phyloP scores from a whole-genome alignment of 1,140 invertebrate species.

The Cydia fagiglandana region DNA sequence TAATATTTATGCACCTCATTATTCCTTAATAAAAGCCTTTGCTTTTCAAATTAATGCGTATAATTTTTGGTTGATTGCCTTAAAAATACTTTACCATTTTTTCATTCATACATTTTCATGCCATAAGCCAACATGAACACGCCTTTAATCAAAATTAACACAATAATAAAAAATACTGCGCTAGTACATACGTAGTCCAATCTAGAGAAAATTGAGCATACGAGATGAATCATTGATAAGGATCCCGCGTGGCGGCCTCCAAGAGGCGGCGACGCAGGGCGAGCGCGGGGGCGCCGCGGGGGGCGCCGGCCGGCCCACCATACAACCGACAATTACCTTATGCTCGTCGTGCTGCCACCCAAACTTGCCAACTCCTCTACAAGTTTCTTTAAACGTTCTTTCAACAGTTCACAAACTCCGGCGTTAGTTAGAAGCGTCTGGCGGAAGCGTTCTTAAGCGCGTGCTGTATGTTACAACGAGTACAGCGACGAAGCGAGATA shows the following conservation, averaged over 20 bases:
- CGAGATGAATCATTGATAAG: slow-evolving; percentile 59
- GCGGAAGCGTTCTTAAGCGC: slow-evolving; percentile 70
- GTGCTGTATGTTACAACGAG: slow-evolving; percentile 71
- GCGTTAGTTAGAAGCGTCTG: slow-evolving; percentile 53
- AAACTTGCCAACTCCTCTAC: slow-evolving; percentile 56
- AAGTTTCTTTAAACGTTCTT: slow-evolving; percentile 55
- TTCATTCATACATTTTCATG: slow-evolving; percentile 4
- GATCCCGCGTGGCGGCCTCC: slow-evolving; percentile 50
- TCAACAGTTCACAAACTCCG: slow-evolving; percentile 56
- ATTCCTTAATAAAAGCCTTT: too few relatives aligned
- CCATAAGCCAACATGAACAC: neutral
- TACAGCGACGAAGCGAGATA: slow-evolving; percentile 79
- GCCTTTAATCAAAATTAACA: neutral
- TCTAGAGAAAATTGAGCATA: slow-evolving; percentile 43
- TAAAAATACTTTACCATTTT: slow-evolving; percentile 9
- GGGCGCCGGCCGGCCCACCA: slow-evolving; percentile 55
- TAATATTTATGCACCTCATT: too few relatives aligned
- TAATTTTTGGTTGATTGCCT: slow-evolving; percentile 34
- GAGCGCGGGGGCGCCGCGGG: slow-evolving; percentile 44
- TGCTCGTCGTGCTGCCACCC: slow-evolving; percentile 56
- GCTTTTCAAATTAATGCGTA: neutral
- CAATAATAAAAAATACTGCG: slow-evolving; percentile 20
- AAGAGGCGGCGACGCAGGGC: slow-evolving; percentile 51
- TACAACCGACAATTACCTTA: slow-evolving; percentile 55
- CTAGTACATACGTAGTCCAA: slow-evolving; percentile 22